Evolutionary conservation across 2,113 vertebrate species (phyloP), one percentile per base, ranked within the genome.

Genomic region (Salvelinus namaycush): DNA sequence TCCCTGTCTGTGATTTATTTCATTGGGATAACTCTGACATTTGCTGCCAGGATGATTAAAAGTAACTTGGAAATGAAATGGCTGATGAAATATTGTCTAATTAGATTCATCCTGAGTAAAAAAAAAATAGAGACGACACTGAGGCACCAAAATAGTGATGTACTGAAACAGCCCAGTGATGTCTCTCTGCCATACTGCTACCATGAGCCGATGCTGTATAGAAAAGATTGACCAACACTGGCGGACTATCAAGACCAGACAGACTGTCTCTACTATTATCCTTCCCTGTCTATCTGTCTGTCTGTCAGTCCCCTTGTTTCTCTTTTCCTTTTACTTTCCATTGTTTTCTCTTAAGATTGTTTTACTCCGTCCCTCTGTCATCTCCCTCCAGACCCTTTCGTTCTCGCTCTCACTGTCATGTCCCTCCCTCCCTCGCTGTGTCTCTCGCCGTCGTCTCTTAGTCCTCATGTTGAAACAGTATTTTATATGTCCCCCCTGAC

Each of bases 21-120:
- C 34, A 39, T 22, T 69, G 68, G 5, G 16, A 68, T 69, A 5
- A 18, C 26, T 3, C 1, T 44, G 68, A 22, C 5, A 18, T 69
- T 14, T 44, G 31, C 68, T 69, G 68, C 34, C 34, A 69, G 39
- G 18, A 69, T 69, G 68, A 69, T 69, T 69, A 69, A 69, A 39
- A 69, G 68, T n/a, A 31, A 69, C 68, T 69, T 69, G 31, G 31
- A 69, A 69, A 69, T 69, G 9, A 69, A 69, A 34, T n/a, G 5
- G 11, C 68, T 44, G 31, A 39, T 44, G 67, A 68, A 39, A 69
- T 69, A 39, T 22, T 3, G 68, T 69, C 68, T 44, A 44, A 69
- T 69, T 69, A 34, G 16, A 34, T 69, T 64, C 8, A 11, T n/a
- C 68, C 12, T 24, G 29, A 22, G 68, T 16, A 67, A 31, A 26